These are phyloP conservation scores for Polydrusus tereticollis DNA, from an alignment of 2,888 invertebrate species.

Conservation along the genomic window DNA sequence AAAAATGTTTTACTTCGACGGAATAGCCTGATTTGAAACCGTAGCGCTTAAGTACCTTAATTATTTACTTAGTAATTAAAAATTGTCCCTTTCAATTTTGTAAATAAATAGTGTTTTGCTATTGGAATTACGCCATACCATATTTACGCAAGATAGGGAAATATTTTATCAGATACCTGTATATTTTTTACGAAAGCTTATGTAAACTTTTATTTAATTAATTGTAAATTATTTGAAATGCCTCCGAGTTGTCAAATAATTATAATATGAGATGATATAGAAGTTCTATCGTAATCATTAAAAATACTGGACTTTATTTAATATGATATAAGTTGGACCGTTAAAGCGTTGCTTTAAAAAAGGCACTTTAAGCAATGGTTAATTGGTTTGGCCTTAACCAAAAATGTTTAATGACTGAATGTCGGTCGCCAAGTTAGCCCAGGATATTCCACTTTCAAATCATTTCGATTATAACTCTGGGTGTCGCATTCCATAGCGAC, in stretches of 20 bases:
- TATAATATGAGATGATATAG: neutral
- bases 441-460: too few species aligned
- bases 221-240: conserved; percentile 2
- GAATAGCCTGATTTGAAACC: neutral
- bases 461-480: too few species aligned
- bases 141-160: conserved; percentile 3
- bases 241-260: neutral
- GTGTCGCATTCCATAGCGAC: too few species aligned
- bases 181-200: conserved; percentile 10
- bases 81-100: neutral
- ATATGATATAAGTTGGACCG: too few species aligned
- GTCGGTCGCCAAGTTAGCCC: too few species aligned
- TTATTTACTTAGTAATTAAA: conserved; percentile 15
- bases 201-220: conserved; percentile 8
- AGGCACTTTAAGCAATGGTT: too few species aligned
- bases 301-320: neutral
- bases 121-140: neutral
- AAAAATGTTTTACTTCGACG: neutral
- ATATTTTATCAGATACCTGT: conserved; percentile 2
- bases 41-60: neutral
- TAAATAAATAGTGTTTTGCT: neutral
- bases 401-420: too few species aligned
- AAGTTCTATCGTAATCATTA: neutral
- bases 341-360: too few species aligned
- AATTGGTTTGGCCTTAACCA: too few species aligned